Evolutionary conservation across 2,888 invertebrate genomes (phyloP).

Genomic region (Trichogramma dendrolimi): DNA sequence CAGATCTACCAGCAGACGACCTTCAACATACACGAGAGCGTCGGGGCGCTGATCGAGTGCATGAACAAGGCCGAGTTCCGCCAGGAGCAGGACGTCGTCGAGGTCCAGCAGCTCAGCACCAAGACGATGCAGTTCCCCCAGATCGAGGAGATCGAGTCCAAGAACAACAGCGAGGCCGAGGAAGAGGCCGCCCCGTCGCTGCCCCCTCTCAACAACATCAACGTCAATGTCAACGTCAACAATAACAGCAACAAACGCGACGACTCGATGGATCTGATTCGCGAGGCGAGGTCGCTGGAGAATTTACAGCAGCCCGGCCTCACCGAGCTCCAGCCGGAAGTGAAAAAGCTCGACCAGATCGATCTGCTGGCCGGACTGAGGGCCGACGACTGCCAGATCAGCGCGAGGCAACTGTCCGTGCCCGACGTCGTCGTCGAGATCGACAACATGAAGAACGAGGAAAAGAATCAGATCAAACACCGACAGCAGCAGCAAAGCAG

Average conservation of each 20-base stretch:
- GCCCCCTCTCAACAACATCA: background rate
- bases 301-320: background rate
- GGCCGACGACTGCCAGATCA: conserved; percentile 41
- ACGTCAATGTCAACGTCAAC: background rate
- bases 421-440: conserved; percentile 45
- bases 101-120: conserved; percentile 45
- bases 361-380: conserved; percentile 48
- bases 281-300: conserved; percentile 19
- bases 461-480: conserved; percentile 49
- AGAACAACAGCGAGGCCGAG: conserved; percentile 42
- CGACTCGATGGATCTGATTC: conserved; percentile 23
- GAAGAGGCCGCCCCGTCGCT: conserved; percentile 22
- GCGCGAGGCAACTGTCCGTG: conserved; percentile 29
- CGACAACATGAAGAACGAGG: conserved; percentile 2
- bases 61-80: conserved; percentile 37
- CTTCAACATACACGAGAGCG: conserved; percentile 54
- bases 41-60: conserved; percentile 46
- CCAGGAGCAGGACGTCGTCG: conserved; percentile 34
- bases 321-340: conserved; percentile 18
- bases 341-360: conserved; percentile 46
- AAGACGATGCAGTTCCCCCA: conserved; percentile 48
- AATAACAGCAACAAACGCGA: conserved; percentile 9
- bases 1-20: conserved; percentile 58
- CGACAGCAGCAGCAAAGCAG: conserved; percentile 4
- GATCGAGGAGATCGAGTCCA: conserved; percentile 44